Conservation (phyloP, 2,797 vertebrate species). For the Danionella dracula region DNA sequence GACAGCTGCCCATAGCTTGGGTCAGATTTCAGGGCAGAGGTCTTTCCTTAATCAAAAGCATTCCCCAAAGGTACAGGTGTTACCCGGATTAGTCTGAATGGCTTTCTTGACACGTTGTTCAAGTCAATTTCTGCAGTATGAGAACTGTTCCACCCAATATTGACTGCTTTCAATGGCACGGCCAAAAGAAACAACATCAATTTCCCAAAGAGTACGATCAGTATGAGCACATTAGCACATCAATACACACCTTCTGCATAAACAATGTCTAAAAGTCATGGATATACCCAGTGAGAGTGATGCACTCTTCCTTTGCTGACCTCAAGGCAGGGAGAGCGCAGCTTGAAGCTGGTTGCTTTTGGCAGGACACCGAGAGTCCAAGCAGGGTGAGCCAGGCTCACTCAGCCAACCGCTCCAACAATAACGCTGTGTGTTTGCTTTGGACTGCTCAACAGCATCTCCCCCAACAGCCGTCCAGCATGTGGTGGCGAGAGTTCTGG, state of each 20-base stretch:
- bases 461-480: constrained; percentile 4
- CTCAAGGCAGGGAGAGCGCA: constrained; percentile 37
- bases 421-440: constrained; percentile 45
- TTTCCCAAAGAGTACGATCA: not conserved
- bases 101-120: not conserved
- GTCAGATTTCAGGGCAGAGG: constrained; percentile 2
- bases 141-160: not conserved
- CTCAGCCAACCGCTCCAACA: constrained; percentile 38
- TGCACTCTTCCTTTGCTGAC: constrained; percentile 23
- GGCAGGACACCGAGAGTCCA: constrained; percentile 32
- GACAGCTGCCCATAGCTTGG: constrained; percentile 4
- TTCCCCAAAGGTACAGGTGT: not conserved
- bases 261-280: not conserved
- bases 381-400: constrained; percentile 32
- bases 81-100: not conserved
- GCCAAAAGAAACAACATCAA: not conserved
- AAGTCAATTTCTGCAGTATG: not conserved
- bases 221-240: not conserved
- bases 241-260: not conserved
- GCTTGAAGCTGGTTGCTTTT: constrained; percentile 43
- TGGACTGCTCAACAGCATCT: constrained; percentile 12
- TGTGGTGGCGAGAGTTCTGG: constrained; percentile 11
- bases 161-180: not conserved
- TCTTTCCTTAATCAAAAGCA: not conserved
- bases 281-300: not conserved